These are phyloP conservation scores for Calliphora vicina DNA, from an alignment of 1,140 invertebrate genomes.

Conservation along the genomic window DNA sequence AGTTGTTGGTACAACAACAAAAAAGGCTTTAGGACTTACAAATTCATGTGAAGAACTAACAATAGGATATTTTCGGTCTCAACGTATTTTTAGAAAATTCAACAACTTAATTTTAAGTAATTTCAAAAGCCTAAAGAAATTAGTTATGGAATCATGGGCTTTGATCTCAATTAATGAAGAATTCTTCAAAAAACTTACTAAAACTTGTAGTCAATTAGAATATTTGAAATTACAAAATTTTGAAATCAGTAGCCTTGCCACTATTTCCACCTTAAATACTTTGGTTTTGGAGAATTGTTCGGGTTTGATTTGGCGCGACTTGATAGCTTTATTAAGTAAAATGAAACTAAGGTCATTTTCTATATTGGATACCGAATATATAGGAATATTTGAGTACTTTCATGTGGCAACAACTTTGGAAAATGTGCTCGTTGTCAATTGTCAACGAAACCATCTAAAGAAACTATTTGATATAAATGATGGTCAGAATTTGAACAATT, in stretches of 20 bases:
- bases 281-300: not conserved
- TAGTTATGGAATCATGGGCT: not conserved
- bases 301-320: not conserved
- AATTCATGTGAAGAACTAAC: not conserved
- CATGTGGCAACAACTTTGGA: not conserved
- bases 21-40: not conserved
- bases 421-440: not conserved
- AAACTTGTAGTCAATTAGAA: not conserved
- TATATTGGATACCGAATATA: not conserved
- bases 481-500: not conserved
- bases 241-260: not conserved
- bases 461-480: not conserved
- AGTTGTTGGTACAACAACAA: not conserved
- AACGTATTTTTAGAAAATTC: not conserved
- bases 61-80: not conserved
- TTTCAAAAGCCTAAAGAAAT: not conserved
- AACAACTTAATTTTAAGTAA: not conserved
- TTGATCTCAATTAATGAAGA: not conserved
- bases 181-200: not conserved
- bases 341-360: not conserved
- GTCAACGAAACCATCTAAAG: not conserved
- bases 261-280: not conserved
- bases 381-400: not conserved
- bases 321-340: not conserved
- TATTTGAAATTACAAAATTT: not conserved